These are phyloP conservation scores for Drosophila dunni DNA, from an alignment of 1,140 invertebrate species.

Conservation along the genomic window DNA sequence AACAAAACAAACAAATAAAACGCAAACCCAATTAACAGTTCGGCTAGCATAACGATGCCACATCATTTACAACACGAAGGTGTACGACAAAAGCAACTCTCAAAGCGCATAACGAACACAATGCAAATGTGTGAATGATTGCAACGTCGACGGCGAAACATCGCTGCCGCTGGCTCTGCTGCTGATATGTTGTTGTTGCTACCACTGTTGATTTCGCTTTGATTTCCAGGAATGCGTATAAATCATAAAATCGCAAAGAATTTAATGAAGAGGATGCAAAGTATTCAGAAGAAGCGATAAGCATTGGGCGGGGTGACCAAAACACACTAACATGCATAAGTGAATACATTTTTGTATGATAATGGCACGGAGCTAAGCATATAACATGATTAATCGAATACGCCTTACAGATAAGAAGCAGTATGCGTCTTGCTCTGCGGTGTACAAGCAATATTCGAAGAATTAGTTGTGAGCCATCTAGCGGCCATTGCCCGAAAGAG, in stretches of 20 bases:
- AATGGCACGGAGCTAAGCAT: constrained; percentile 15
- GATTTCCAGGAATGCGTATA: constrained; percentile 67
- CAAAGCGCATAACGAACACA: constrained; percentile 4
- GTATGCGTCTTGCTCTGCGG: constrained; percentile 22
- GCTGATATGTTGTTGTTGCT: neutral
- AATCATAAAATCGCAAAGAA: constrained; percentile 65
- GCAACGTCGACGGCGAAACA: constrained; percentile 32
- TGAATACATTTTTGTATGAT: constrained; percentile 7
- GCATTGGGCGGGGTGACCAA: constrained; percentile 12
- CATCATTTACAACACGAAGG: constrained; percentile 56
- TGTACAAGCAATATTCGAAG: constrained; percentile 15
- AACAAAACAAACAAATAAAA: constrained; percentile 57
- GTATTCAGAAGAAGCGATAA: constrained; percentile 29
- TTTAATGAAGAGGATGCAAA: constrained; percentile 40
- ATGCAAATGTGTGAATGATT: constrained; percentile 50
- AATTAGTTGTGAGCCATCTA: constrained; percentile 41
- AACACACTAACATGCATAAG: neutral
- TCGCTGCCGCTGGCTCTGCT: constrained; percentile 1
- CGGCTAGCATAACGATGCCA: constrained; percentile 25
- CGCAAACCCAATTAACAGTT: constrained; percentile 29
- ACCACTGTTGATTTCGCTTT: constrained; percentile 16
- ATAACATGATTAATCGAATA: constrained; percentile 30
- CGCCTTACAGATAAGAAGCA: constrained; percentile 20
- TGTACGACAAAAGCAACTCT: constrained; percentile 28
- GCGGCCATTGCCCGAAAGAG: constrained; percentile 15